A percentile compares a stretch with the other conserved stretches of the same genome.
phyloP scores from a whole-genome alignment of 1,140 invertebrate genomes.

The Hetaerina americana region DNA sequence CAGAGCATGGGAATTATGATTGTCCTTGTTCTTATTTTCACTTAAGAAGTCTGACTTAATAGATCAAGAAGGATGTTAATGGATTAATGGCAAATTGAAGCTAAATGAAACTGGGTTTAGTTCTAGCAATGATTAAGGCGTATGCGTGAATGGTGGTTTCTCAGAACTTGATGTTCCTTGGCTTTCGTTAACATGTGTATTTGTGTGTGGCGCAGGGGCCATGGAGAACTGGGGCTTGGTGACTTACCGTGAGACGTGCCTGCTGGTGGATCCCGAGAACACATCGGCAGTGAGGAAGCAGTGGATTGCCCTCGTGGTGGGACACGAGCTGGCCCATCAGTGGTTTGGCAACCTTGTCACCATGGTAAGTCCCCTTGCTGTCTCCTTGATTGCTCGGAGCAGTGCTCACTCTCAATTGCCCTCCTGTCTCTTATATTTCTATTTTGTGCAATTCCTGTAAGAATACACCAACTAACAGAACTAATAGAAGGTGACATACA shows the following conservation, averaged over 20 bases:
- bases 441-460: too few relatives aligned
- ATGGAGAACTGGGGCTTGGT: constrained; percentile 96
- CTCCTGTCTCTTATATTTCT: too few relatives aligned
- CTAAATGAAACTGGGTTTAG: too few relatives aligned
- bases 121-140: too few relatives aligned
- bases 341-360: constrained; percentile 86
- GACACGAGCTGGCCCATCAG: constrained; percentile 79
- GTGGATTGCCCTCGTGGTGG: constrained; percentile 74
- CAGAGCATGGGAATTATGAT: not conserved
- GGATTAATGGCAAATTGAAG: too few relatives aligned
- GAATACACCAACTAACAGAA: too few relatives aligned
- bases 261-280: constrained; percentile 71
- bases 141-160: too few relatives aligned
- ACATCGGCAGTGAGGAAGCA: constrained; percentile 72
- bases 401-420: too few relatives aligned
- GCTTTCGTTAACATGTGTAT: not conserved
- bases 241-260: constrained; percentile 68
- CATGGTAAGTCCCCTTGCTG: constrained; percentile 71
- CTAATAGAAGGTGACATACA: too few relatives aligned
- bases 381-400: not conserved
- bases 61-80: not conserved
- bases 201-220: constrained; percentile 46
- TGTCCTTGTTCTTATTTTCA: not conserved
- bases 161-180: too few relatives aligned
- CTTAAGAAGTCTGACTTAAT: not conserved